Evolutionary conservation across 2,888 invertebrate genomes (phyloP).

Genomic region (Lacanobia wlatinum): DNA sequence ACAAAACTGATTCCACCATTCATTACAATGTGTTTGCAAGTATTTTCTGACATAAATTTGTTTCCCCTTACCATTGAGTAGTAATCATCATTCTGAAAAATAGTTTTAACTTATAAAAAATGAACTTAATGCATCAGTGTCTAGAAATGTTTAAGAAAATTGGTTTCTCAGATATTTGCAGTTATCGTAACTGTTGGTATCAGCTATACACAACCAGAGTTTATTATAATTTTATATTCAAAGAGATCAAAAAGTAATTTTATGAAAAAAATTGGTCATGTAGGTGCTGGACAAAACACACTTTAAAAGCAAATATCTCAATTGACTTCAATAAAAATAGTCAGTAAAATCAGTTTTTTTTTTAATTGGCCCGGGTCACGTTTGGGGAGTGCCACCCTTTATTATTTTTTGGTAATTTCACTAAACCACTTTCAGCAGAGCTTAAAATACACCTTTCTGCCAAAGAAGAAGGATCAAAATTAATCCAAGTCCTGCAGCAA

Average conservation of each 20-base stretch:
- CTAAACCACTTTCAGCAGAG: too few relatives aligned
- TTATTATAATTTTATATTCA: not conserved
- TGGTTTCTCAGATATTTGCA: not conserved
- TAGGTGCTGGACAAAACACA: too few relatives aligned
- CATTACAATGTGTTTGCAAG: conserved; percentile 86
- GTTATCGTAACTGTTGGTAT: not conserved
- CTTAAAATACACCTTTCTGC: not conserved
- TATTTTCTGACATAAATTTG: conserved; percentile 84
- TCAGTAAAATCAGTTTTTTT: too few relatives aligned
- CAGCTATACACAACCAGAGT: not conserved
- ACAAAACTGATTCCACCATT: conserved; percentile 86
- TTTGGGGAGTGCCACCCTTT: too few relatives aligned
- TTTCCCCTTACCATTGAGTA: conserved; percentile 88
- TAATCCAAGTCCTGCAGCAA: too few relatives aligned
- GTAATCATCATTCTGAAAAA: conserved; percentile 85
- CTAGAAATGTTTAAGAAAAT: too few relatives aligned
- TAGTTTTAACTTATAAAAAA: not conserved
- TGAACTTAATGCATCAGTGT: too few relatives aligned
- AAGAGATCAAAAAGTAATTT: not conserved
- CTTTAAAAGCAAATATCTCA: too few relatives aligned
- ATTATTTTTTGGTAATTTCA: too few relatives aligned
- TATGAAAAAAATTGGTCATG: not conserved
- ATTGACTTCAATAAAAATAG: too few relatives aligned
- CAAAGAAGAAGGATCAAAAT: too few relatives aligned
- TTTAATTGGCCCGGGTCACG: too few relatives aligned